A percentile compares a stretch with the other conserved stretches of the same genome.
These are phyloP conservation scores for Acanthornis magna DNA, from an alignment of 2,797 vertebrate species.

Conservation along the genomic window DNA sequence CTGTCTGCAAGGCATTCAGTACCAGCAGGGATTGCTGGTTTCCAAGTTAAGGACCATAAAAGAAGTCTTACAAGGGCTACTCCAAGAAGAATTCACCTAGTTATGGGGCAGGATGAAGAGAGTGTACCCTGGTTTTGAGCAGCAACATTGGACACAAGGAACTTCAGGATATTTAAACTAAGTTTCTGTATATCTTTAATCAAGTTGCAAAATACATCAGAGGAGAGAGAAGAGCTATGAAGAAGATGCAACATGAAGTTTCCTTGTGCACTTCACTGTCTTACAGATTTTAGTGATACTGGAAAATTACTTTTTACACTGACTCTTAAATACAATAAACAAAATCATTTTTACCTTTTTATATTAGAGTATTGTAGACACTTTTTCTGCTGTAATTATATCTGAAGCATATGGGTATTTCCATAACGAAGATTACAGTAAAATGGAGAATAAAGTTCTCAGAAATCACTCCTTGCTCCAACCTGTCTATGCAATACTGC, in stretches of 20 bases:
- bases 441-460: background rate
- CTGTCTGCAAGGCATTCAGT: background rate
- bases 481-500: background rate
- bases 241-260: background rate
- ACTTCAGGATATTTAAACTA: background rate
- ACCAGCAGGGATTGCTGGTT: background rate
- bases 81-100: background rate
- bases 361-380: conserved; percentile 19
- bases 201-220: background rate
- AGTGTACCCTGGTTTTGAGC: conserved; percentile 8
- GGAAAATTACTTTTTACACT: conserved; percentile 43
- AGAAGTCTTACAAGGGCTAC: conserved; percentile 22
- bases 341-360: conserved; percentile 50
- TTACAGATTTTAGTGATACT: conserved; percentile 30
- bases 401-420: background rate
- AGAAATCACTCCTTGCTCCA: background rate
- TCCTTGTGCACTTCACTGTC: conserved; percentile 53
- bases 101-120: background rate
- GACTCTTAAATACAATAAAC: conserved; percentile 38
- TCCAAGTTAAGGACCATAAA: background rate
- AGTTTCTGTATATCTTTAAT: background rate
- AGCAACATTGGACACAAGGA: background rate
- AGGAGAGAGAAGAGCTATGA: background rate
- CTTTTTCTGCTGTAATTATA: background rate
- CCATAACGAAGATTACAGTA: background rate